These are phyloP conservation scores for Drosophila lini DNA, from an alignment of 1,140 invertebrate genomes.

Conservation along the genomic window DNA sequence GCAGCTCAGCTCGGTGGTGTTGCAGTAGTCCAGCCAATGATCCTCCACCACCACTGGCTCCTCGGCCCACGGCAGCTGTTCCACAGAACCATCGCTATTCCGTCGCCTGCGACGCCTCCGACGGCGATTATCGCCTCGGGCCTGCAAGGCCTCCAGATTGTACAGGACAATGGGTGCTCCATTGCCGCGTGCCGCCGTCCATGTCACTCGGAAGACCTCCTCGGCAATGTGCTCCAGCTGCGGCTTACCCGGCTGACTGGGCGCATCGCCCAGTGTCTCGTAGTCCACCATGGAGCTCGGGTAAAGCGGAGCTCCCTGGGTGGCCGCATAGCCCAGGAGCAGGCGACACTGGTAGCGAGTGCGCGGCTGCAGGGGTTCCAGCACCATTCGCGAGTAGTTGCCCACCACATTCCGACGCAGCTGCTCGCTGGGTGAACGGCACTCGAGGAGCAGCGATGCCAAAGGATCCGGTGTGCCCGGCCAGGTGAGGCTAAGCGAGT, in stretches of 20 bases:
- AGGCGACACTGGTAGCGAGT: slow-evolving; percentile 91
- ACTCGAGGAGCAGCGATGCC: slow-evolving; percentile 43
- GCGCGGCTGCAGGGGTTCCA: slow-evolving; percentile 88
- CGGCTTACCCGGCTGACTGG: slow-evolving; percentile 88
- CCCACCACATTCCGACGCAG: slow-evolving; percentile 45
- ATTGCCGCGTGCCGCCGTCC: slow-evolving; percentile 89
- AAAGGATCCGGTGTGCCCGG: slow-evolving; percentile 37
- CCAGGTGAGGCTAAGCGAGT: slow-evolving; percentile 66
- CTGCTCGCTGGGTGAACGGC: slow-evolving; percentile 41
- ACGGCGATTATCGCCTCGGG: slow-evolving; percentile 28
- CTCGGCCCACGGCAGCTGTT: slow-evolving; percentile 66
- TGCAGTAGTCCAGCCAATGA: slow-evolving; percentile 91
- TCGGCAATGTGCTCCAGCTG: slow-evolving; percentile 87
- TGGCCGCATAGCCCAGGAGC: slow-evolving; percentile 88
- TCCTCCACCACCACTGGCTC: slow-evolving; percentile 84
- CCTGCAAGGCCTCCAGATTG: slow-evolving; percentile 86
- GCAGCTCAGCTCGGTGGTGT: slow-evolving; percentile 92
- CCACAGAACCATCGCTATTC: slow-evolving; percentile 27
- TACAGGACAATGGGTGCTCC: slow-evolving; percentile 88
- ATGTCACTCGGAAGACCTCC: slow-evolving; percentile 89
- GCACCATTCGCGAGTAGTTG: slow-evolving; percentile 58
- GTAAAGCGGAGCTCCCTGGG: slow-evolving; percentile 86
- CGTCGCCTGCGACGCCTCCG: background rate
- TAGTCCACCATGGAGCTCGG: slow-evolving; percentile 88
- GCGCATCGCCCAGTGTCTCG: slow-evolving; percentile 90